Percentiles rank a stretch among this genome's conserved stretches.
phyloP scores from a whole-genome alignment of 2,113 vertebrate genomes.

The Pelecanus crispus region DNA sequence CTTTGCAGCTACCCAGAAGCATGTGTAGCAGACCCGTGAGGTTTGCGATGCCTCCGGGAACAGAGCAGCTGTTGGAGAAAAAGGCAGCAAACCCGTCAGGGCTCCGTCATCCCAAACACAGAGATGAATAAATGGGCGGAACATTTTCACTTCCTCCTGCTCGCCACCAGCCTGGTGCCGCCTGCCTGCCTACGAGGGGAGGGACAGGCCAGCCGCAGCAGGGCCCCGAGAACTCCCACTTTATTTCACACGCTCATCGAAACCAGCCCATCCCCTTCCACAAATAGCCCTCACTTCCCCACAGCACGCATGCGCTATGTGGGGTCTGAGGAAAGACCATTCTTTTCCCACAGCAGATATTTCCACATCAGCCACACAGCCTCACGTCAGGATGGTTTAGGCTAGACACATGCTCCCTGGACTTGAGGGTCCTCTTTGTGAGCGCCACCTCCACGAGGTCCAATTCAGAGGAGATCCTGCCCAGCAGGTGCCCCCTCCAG shows the following conservation, averaged over 20 bases:
- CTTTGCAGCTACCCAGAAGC: background rate
- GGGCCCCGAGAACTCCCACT: background rate
- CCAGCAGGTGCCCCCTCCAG: no score
- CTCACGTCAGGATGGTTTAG: background rate
- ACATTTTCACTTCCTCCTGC: background rate
- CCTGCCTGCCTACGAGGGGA: background rate
- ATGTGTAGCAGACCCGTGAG: accelerated
- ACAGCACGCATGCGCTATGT: accelerated
- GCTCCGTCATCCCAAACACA: background rate
- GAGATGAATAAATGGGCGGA: background rate
- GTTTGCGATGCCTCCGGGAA: background rate
- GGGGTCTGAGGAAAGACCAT: background rate
- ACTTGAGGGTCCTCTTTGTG: background rate
- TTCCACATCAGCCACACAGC: background rate
- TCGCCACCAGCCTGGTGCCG: no score
- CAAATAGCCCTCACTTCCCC: background rate
- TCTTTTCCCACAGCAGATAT: background rate
- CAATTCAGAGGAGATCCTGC: background rate
- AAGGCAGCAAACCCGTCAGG: background rate
- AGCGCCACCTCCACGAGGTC: background rate
- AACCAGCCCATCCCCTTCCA: background rate
- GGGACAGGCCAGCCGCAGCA: background rate
- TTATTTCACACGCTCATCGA: background rate
- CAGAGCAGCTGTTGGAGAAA: background rate
- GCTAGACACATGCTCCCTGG: background rate